Evolutionary conservation across 2,888 invertebrate genomes (phyloP).

Genomic region (Aricia artaxerxes): DNA sequence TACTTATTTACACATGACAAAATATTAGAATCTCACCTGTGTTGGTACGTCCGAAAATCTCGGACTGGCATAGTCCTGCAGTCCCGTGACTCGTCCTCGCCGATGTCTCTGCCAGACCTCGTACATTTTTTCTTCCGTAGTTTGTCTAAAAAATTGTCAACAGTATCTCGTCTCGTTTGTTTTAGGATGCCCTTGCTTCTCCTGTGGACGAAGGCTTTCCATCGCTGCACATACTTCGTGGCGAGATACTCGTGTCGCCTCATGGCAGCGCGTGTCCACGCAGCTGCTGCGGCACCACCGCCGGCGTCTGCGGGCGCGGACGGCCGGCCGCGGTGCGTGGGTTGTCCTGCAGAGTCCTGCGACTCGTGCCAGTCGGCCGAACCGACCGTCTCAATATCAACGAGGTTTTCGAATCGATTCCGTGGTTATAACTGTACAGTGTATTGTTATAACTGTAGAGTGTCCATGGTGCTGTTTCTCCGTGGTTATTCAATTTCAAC

Average conservation of each 20-base stretch:
- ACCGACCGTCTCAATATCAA: slow-evolving; percentile 64
- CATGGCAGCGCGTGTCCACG: slow-evolving; percentile 50
- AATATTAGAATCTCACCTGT: slow-evolving; percentile 53
- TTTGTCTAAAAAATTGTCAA: slow-evolving; percentile 66
- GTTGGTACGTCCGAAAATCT: slow-evolving; percentile 69
- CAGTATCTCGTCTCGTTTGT: slow-evolving; percentile 57
- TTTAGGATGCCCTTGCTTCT: slow-evolving; percentile 52
- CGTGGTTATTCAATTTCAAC: neutral
- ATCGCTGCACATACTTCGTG: slow-evolving; percentile 60
- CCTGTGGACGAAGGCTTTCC: slow-evolving; percentile 56
- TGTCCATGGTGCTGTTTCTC: neutral
- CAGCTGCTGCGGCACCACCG: neutral
- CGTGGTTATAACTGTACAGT: slow-evolving; percentile 26
- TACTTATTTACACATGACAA: neutral
- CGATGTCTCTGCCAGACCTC: slow-evolving; percentile 42
- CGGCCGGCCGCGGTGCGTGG: neutral
- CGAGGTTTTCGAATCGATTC: slow-evolving; percentile 59
- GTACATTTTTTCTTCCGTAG: slow-evolving; percentile 60
- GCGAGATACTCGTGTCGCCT: slow-evolving; percentile 50
- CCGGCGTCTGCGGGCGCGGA: neutral
- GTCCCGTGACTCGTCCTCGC: slow-evolving; percentile 51
- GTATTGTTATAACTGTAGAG: neutral
- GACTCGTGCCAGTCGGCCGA: slow-evolving; percentile 43
- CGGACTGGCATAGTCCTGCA: slow-evolving; percentile 52
- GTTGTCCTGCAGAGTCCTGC: neutral